Percentiles rank a stretch among this genome's conserved stretches.
Conservation (phyloP, 2,888 invertebrate species). For the Hypomecis punctinalis region DNA sequence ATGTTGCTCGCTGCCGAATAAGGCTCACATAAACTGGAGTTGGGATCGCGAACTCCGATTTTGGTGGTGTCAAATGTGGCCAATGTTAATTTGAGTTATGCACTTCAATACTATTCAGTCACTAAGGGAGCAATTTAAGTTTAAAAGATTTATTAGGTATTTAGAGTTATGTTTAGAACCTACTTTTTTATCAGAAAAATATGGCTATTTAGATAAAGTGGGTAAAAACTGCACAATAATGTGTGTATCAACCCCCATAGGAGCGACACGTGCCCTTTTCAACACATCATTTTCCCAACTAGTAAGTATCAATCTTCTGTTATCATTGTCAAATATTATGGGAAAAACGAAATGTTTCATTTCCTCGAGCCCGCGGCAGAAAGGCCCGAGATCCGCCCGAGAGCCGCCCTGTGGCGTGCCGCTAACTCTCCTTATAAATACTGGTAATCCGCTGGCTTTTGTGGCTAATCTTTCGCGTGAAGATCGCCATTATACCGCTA, state of each 20-base stretch:
- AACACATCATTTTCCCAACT: slow-evolving; percentile 26
- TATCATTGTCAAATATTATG: slow-evolving; percentile 45
- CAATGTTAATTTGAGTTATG: slow-evolving; percentile 10
- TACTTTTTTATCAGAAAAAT: background rate
- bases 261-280: slow-evolving; percentile 12
- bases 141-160: too few species aligned
- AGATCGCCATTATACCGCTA: slow-evolving; percentile 82
- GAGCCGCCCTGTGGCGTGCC: slow-evolving; percentile 70
- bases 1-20: slow-evolving; percentile 47
- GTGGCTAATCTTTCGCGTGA: slow-evolving; percentile 83
- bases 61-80: slow-evolving; percentile 18
- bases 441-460: slow-evolving; percentile 82
- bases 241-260: slow-evolving; percentile 4
- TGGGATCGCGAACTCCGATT: slow-evolving; percentile 38
- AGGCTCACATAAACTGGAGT: slow-evolving; percentile 44
- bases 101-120: background rate
- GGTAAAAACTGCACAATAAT: slow-evolving; percentile 2
- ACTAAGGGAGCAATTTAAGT: too few species aligned
- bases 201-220: slow-evolving; percentile 8
- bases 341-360: slow-evolving; percentile 45
- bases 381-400: slow-evolving; percentile 56
- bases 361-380: slow-evolving; percentile 52
- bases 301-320: slow-evolving; percentile 36
- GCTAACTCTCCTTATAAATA: slow-evolving; percentile 83
- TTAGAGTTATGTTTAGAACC: too few species aligned